Percentiles rank a stretch among this genome's conserved stretches.
Conservation (phyloP, 2,113 vertebrate genomes). For the Cavia aperea region DNA sequence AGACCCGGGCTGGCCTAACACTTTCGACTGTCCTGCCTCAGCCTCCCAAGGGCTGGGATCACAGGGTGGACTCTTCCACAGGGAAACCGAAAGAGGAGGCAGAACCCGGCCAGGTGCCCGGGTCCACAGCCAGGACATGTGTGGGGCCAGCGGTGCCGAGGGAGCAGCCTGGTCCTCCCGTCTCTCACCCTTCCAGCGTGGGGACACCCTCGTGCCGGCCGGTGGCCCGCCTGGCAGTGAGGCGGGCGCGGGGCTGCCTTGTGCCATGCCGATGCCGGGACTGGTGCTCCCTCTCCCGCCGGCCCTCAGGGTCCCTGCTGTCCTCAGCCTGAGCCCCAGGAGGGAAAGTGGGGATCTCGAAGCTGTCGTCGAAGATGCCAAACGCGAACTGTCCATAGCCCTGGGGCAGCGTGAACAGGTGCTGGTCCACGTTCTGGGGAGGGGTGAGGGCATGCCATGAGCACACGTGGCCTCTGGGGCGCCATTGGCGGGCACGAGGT, state of each 20-base stretch:
- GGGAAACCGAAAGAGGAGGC: not conserved
- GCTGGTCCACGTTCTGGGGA: slow-evolving; percentile 85
- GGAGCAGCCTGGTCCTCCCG: not conserved
- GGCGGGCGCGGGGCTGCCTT: slow-evolving; percentile 87
- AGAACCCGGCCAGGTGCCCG: not conserved
- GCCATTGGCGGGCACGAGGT: not conserved
- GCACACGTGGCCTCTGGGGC: not conserved
- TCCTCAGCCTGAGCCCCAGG: slow-evolving; percentile 80
- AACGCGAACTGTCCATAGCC: slow-evolving; percentile 91
- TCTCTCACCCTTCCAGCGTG: slow-evolving; percentile 89
- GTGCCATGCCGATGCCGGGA: slow-evolving; percentile 89
- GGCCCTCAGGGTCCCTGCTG: slow-evolving; percentile 85
- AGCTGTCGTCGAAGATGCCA: slow-evolving; percentile 90
- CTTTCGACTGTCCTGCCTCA: not conserved
- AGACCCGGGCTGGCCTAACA: not conserved
- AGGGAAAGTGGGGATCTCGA: slow-evolving; percentile 84
- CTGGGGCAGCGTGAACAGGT: slow-evolving; percentile 88
- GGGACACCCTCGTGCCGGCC: slow-evolving; percentile 92
- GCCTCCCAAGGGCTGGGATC: not conserved
- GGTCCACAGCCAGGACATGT: not conserved
- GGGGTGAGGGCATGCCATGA: not conserved
- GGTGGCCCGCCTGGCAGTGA: slow-evolving; percentile 83
- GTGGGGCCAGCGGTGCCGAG: not conserved
- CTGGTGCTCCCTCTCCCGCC: slow-evolving; percentile 87
- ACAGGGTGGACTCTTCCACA: not conserved